Conservation (phyloP, 2,113 vertebrate species). For the Oryzias javanicus region DNA sequence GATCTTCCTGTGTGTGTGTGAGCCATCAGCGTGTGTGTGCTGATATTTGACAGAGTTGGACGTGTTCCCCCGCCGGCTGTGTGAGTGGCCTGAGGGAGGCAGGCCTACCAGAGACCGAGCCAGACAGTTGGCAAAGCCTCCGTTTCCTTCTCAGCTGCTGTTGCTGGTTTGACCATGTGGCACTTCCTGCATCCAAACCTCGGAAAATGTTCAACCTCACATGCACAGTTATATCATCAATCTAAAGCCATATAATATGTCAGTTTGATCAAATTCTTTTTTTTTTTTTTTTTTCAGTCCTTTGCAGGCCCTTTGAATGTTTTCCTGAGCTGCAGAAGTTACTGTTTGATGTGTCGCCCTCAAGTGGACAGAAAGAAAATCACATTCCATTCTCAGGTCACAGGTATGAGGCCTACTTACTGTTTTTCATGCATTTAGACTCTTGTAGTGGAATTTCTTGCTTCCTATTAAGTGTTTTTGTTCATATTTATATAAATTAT, state of each 20-base stretch:
- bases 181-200: conserved; percentile 53
- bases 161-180: conserved; percentile 62
- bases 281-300: neutral
- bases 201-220: conserved; percentile 9
- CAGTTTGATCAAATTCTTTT: neutral
- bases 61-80: conserved; percentile 60
- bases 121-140: conserved; percentile 60
- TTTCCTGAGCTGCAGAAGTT: conserved; percentile 14
- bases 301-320: conserved; percentile 9
- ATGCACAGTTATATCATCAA: conserved; percentile 35
- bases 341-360: conserved; percentile 61
- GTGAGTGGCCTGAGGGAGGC: conserved; percentile 60
- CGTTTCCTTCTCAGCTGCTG: conserved; percentile 62
- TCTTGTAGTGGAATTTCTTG: no score
- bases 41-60: conserved; percentile 63
- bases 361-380: conserved; percentile 60
- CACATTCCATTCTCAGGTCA: conserved; percentile 4
- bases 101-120: conserved; percentile 51
- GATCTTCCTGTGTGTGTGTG: conserved; percentile 1
- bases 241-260: conserved; percentile 32
- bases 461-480: no score
- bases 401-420: neutral
- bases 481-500: no score
- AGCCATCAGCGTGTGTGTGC: conserved; percentile 22
- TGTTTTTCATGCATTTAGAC: no score